Base-by-base conservation (phyloP, 23 tunicate species). In the Trididemnum nubilum region DNA sequence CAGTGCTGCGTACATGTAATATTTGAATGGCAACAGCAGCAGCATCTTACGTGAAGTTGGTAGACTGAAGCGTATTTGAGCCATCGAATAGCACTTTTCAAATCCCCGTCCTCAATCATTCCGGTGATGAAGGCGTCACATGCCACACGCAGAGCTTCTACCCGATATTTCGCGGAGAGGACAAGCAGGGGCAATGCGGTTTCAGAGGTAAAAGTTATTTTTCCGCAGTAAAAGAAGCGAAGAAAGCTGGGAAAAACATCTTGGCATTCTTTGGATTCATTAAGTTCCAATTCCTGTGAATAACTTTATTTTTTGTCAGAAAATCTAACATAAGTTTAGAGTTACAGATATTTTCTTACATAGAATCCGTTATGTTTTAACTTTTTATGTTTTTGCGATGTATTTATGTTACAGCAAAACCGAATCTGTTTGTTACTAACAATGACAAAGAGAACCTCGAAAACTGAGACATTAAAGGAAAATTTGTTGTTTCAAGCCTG, bases 91-190 rank as follows among this genome's bases (percentile, higher is more conserved):
- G 99, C 90, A 73, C 84, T 92, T 51, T 87, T 90, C 72, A 96
- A 67, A 58, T 96, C 99, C 12, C 97, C 99, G 66, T 96, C 99
- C 66, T 96, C 99, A 69, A 96, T 91, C 88, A 96, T 81, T 5
- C 87, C 88, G 1, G 92, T 84, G 40, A 96, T 96, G 81, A 85
- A 91, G 24, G 94, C 80, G 52, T 96, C 99, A 35, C 99, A 96
- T 44, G 96, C 97, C 15, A 83, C 91, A 61, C 90, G 61, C 64
- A 96, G 83, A 35, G 99, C 77, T 31, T 88, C 90, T 26, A 96
- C 91, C 29, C 83, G 60, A 77, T 91, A 88, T 65, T 96, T 96
- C 9, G 92, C 90, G 0, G 97, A 87, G 1, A 96, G 77, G 33
- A 92, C 96, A 2, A 96, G 84, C 22, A 96, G 66, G n/a, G 92